phyloP scores from a whole-genome alignment of 2,797 vertebrate genomes.

The Harpagifer antarcticus region DNA sequence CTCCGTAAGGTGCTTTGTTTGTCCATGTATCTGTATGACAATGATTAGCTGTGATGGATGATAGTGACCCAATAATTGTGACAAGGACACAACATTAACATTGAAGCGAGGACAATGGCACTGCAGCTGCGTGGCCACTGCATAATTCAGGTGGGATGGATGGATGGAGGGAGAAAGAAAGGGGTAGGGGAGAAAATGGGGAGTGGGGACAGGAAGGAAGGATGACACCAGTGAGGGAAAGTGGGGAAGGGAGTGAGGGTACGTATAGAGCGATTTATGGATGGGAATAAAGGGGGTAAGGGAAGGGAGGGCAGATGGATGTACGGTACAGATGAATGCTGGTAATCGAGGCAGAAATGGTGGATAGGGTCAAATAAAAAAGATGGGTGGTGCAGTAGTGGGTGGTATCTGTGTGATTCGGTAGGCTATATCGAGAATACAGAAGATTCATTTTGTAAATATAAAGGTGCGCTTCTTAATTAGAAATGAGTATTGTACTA shows the following conservation, averaged over 20 bases:
- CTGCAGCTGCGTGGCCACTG: slow-evolving; percentile 60
- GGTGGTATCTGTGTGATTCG: background rate
- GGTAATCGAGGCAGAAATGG: slow-evolving; percentile 18
- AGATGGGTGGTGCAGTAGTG: background rate
- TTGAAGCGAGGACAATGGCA: slow-evolving; percentile 72
- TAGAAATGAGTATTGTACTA: too few species aligned
- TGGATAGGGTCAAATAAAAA: slow-evolving; percentile 13
- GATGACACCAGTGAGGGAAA: slow-evolving; percentile 33
- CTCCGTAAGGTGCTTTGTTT: slow-evolving; percentile 61
- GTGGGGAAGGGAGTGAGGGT: slow-evolving; percentile 20
- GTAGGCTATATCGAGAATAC: background rate
- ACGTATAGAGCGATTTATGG: slow-evolving; percentile 43
- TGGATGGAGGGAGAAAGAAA: slow-evolving; percentile 33
- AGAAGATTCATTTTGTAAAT: background rate
- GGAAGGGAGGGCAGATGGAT: slow-evolving; percentile 13
- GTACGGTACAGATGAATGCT: slow-evolving; percentile 21
- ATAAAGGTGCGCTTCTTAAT: background rate
- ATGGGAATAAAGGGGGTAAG: slow-evolving; percentile 23
- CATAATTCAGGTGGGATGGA: slow-evolving; percentile 75
- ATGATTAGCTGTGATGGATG: slow-evolving; percentile 78
- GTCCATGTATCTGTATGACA: slow-evolving; percentile 68
- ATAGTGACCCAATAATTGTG: slow-evolving; percentile 75
- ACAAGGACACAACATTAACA: slow-evolving; percentile 81
- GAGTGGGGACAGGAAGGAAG: slow-evolving; percentile 61
- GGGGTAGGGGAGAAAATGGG: slow-evolving; percentile 38